phyloP scores from a whole-genome alignment of 2,113 vertebrate species.

The Phylloscopus trochilus region DNA sequence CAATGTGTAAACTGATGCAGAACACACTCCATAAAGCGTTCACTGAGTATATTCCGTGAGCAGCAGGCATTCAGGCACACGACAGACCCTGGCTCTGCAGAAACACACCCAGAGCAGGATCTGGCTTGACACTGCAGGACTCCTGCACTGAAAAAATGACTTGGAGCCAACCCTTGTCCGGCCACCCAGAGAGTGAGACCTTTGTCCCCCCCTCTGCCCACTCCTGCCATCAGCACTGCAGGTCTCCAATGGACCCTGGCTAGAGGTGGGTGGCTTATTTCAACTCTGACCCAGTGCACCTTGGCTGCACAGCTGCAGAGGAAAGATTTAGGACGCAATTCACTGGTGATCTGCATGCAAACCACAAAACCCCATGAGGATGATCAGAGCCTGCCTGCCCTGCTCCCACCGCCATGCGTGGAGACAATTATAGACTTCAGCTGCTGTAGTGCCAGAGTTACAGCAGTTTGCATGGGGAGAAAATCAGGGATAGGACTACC shows the following conservation, averaged over 20 bases:
- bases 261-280: background rate
- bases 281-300: background rate
- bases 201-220: background rate
- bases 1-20: background rate
- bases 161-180: fast-evolving
- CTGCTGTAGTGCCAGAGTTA: background rate
- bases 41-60: background rate
- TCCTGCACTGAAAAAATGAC: background rate
- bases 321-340: background rate
- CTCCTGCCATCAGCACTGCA: background rate
- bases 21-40: background rate
- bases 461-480: background rate
- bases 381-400: background rate
- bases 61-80: background rate
- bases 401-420: background rate
- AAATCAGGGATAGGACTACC: background rate
- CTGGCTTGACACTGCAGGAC: background rate
- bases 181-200: background rate
- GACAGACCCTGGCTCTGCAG: background rate
- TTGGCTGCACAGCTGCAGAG: background rate
- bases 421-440: background rate
- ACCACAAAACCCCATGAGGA: background rate
- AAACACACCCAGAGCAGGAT: background rate
- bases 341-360: background rate
- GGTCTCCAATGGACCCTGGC: background rate